Evolutionary conservation across 2,113 vertebrate genomes (phyloP).

Genomic region (Sinocyclocheilus grahami): DNA sequence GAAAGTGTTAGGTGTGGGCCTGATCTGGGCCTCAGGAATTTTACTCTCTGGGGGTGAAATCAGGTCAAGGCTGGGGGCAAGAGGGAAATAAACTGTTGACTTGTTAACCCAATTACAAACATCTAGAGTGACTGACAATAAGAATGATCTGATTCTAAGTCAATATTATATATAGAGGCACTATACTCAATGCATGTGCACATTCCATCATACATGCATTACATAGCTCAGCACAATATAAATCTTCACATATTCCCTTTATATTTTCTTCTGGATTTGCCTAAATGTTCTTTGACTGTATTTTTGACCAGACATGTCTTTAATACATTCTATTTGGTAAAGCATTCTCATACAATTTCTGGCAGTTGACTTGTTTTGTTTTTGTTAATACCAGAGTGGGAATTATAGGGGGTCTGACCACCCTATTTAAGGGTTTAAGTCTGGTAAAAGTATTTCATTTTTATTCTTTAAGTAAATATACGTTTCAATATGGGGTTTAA

Average conservation of each 20-base stretch:
- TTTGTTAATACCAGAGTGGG: not conserved
- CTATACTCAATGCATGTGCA: not conserved
- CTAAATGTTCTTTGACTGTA: not conserved
- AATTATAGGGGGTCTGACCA: not conserved
- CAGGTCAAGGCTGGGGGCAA: slow-evolving; percentile 6
- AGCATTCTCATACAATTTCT: too few species aligned
- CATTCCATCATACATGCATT: not conserved
- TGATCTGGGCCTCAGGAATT: too few species aligned
- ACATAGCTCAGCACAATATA: not conserved
- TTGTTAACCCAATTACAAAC: not conserved
- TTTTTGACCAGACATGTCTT: not conserved
- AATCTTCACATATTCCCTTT: not conserved
- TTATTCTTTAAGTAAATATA: too few species aligned
- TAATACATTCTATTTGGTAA: too few species aligned
- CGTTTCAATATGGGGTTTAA: too few species aligned
- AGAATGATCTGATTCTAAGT: not conserved
- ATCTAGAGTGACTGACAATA: not conserved
- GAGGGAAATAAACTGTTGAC: slow-evolving; percentile 19
- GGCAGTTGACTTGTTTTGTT: not conserved
- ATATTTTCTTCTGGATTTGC: not conserved
- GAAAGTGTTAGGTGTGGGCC: too few species aligned
- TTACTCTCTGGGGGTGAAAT: not conserved
- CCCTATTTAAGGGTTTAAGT: too few species aligned
- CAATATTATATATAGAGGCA: not conserved
- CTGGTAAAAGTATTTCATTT: too few species aligned